Evolutionary conservation across 1,140 invertebrate genomes (phyloP).

Genomic region (Hydropsyche tenuis): DNA sequence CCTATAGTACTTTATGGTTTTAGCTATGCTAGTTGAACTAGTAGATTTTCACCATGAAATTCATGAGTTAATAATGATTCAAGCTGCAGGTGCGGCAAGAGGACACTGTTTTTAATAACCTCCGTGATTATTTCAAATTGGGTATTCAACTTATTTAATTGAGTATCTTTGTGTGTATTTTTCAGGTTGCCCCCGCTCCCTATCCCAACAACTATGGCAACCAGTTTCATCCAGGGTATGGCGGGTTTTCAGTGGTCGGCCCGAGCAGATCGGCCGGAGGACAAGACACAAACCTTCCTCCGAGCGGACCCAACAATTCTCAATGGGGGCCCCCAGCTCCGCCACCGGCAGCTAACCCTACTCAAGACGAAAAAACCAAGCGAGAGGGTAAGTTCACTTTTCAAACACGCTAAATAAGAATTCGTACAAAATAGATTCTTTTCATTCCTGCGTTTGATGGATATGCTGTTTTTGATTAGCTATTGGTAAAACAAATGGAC

Average conservation of each 20-base stretch:
- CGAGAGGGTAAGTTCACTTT: slow-evolving; percentile 38
- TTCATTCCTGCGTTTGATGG: too few relatives aligned
- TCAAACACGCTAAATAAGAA: too few relatives aligned
- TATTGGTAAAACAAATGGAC: too few relatives aligned
- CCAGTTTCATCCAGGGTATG: slow-evolving; percentile 15
- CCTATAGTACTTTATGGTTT: not conserved
- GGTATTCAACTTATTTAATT: not conserved
- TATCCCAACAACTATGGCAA: slow-evolving; percentile 20
- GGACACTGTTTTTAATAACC: not conserved
- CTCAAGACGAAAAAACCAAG: slow-evolving; percentile 41
- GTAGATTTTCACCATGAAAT: not conserved
- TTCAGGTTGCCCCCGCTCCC: not conserved
- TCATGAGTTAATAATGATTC: not conserved
- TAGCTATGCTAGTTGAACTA: too few relatives aligned
- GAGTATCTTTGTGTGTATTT: slow-evolving; percentile 5
- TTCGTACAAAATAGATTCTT: too few relatives aligned
- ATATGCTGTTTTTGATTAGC: too few relatives aligned
- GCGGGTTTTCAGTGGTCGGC: slow-evolving; percentile 4
- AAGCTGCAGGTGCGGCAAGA: not conserved
- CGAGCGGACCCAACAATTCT: not conserved
- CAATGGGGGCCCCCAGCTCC: slow-evolving; percentile 1
- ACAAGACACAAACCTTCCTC: slow-evolving; percentile 10
- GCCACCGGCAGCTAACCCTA: not conserved
- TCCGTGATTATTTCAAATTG: too few relatives aligned
- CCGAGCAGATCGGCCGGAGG: not conserved